Percentiles rank a stretch among this genome's conserved stretches.
Evolutionary conservation across 2,113 vertebrate species (phyloP).

Genomic region (Cyphomyrus plagiostoma): DNA sequence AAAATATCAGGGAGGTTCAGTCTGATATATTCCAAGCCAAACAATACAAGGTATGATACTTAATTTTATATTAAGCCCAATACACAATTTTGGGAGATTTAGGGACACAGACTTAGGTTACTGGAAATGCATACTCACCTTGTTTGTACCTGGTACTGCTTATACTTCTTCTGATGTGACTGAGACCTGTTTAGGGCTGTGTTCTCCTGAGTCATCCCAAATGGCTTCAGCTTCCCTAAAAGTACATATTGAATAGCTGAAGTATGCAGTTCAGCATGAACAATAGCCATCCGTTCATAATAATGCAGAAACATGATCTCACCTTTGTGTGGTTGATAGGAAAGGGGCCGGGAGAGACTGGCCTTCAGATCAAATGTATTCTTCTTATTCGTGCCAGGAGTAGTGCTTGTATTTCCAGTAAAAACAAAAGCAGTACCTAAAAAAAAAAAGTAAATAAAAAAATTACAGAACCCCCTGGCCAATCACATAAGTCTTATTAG

Average conservation of each 20-base stretch:
- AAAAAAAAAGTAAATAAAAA: not conserved
- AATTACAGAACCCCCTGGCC: not conserved
- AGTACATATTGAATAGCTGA: not conserved
- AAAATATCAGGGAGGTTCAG: not conserved
- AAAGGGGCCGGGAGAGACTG: conserved; percentile 80
- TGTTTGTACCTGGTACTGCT: conserved; percentile 73
- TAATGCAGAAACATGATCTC: conserved; percentile 24
- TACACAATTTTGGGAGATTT: not conserved
- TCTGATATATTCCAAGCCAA: not conserved
- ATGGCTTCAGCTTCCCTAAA: conserved; percentile 82
- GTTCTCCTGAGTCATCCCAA: conserved; percentile 70
- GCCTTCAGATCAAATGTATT: conserved; percentile 80
- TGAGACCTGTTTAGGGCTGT: conserved; percentile 41
- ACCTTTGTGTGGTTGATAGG: conserved; percentile 86
- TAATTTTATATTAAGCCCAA: not conserved
- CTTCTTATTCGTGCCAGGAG: conserved; percentile 69
- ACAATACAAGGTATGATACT: not conserved
- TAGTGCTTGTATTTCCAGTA: conserved; percentile 52
- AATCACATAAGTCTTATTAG: not conserved
- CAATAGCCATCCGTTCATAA: not conserved
- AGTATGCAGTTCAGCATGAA: not conserved
- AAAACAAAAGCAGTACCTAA: conserved; percentile 68
- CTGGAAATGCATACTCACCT: conserved; percentile 55
- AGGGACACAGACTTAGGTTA: not conserved
- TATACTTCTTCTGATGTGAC: conserved; percentile 68